Conservation (phyloP, 1,140 invertebrate genomes). For the Trichomalopsis sarcophagae region DNA sequence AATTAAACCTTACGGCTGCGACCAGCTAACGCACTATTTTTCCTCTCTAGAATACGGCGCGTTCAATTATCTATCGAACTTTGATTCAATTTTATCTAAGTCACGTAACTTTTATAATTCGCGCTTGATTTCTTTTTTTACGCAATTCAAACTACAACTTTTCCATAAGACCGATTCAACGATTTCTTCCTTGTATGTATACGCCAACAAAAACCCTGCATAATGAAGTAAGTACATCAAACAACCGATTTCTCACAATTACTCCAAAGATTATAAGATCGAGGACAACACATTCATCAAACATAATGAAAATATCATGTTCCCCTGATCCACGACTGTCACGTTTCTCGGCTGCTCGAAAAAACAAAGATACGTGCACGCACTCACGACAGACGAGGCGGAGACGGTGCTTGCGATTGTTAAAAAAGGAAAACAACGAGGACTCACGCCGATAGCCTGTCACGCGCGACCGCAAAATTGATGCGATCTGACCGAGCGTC, state of each 20-base stretch:
- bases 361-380: not conserved
- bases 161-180: no score
- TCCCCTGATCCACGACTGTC: not conserved
- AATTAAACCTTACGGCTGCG: not conserved
- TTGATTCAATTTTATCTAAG: no score
- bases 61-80: no score
- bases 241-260: not conserved
- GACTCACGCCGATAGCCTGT: not conserved
- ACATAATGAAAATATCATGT: conserved; percentile 33
- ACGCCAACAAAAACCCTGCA: no score
- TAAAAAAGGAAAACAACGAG: not conserved
- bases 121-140: no score
- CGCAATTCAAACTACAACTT: no score
- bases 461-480: conserved; percentile 30
- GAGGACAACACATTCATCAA: conserved; percentile 11
- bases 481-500: conserved; percentile 18
- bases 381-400: not conserved
- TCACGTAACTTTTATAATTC: no score
- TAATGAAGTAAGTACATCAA: not conserved
- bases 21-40: no score
- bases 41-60: no score
- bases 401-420: not conserved
- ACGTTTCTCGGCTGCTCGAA: not conserved
- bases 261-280: not conserved
- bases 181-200: not conserved